phyloP scores from a whole-genome alignment of 1,140 invertebrate genomes.

The Drosophila paulistorum region DNA sequence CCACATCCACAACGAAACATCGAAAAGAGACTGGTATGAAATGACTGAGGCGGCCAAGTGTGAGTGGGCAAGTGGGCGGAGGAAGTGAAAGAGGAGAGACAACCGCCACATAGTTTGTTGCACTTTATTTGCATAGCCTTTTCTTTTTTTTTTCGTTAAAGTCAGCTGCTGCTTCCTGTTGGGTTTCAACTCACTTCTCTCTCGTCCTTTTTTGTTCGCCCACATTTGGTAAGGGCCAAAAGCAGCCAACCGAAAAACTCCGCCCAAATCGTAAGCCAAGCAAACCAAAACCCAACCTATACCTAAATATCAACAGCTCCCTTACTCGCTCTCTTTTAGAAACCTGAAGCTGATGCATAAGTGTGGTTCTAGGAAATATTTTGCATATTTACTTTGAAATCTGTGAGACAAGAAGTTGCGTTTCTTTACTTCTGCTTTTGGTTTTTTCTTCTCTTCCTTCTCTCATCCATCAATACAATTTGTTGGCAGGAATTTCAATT shows the following conservation, averaged over 20 bases:
- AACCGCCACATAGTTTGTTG: conserved; percentile 72
- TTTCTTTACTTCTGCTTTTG: conserved; percentile 25
- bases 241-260: conserved; percentile 52
- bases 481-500: conserved; percentile 5
- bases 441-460: not conserved
- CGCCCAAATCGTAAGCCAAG: not conserved
- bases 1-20: conserved; percentile 1
- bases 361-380: conserved; percentile 75
- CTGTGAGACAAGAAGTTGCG: conserved; percentile 60
- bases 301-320: too few relatives aligned
- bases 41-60: not conserved
- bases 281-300: too few relatives aligned
- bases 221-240: conserved; percentile 53
- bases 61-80: not conserved
- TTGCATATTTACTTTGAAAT: conserved; percentile 79
- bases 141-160: conserved; percentile 15
- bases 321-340: too few relatives aligned
- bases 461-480: conserved; percentile 7
- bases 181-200: conserved; percentile 5
- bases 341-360: conserved; percentile 59
- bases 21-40: not conserved
- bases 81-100: conserved; percentile 37
- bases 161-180: not conserved
- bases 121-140: conserved; percentile 65
- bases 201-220: conserved; percentile 40